Base-by-base conservation (phyloP, 2,888 invertebrate species). In the Balanococcus diminutus region DNA sequence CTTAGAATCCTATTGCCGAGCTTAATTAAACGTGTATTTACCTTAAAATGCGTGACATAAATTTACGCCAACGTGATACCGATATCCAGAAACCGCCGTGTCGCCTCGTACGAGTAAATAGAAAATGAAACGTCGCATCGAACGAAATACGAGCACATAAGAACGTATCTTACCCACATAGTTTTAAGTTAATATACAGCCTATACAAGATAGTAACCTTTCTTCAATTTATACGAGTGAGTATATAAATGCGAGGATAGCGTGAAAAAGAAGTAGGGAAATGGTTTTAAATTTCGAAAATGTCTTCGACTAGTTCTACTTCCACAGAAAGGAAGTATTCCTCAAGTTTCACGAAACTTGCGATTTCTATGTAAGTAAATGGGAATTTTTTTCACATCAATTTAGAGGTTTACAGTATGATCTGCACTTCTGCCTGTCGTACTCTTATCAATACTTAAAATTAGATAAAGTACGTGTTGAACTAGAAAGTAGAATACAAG, bases 21-120 rank as follows among this genome's bases (percentile, higher is more conserved):
- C 56, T 22, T 72, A 72, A 72, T 72, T 72, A 72, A 72, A 72
- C 25, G 72, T 72, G 31, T 72, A 31, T 72, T 31, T 72, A 72
- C 31, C 72, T 72, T 56, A 56, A 56, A 56, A 56, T 6, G 72
- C 28, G 72, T 72, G 72, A 72, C 72, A 31, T 72, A 72, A 72
- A 72, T 72, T 72, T 72, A 72, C 72, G 31, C 28, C 72, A 31
- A 72, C 72, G 14, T 72, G 14, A 16, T 42, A 16, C 4, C n/a
- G n/a, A 19, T 56, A 19, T n/a, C 19, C 8, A 22, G 6, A 22
- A 39, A 39, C 11, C 5, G 19, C 11, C 19, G 56, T 22, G 56
- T 56, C 56, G 56, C 11, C 22, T 56, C 56, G 56, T 19, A 39
- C 5, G 39, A 39, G 5, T 39, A 8, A 39, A 5, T n/a, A 42